A percentile compares a stretch with the other conserved stretches of the same genome.
phyloP scores from a whole-genome alignment of 2,797 vertebrate species.

The Triplophysa yarkandensis region DNA sequence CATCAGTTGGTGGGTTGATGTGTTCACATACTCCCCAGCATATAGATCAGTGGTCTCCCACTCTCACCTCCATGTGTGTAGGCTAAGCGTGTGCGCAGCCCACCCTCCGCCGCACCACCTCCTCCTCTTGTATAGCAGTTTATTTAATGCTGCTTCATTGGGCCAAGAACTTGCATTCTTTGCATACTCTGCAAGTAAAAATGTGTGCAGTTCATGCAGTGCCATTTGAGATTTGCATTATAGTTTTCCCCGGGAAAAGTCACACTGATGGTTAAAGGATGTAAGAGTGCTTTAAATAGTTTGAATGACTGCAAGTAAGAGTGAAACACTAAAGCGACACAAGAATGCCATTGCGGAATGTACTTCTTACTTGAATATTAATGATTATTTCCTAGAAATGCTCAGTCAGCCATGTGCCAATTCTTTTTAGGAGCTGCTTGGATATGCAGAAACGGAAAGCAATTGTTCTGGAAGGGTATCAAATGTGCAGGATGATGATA shows the following conservation, averaged over 20 bases:
- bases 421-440: background rate
- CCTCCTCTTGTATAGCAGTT: conserved; percentile 8
- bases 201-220: background rate
- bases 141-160: background rate
- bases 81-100: background rate
- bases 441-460: background rate
- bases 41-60: conserved; percentile 27
- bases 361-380: conserved; percentile 1
- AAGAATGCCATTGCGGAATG: conserved; percentile 5
- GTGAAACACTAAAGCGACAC: background rate
- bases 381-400: background rate
- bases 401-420: background rate
- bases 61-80: conserved; percentile 24
- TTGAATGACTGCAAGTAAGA: conserved; percentile 12
- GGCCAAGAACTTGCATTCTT: background rate
- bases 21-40: conserved; percentile 17
- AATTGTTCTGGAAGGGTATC: background rate
- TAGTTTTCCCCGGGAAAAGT: background rate
- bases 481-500: background rate
- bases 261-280: background rate
- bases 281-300: conserved; percentile 15
- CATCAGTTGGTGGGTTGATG: background rate
- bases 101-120: conserved; percentile 7
- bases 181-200: background rate
- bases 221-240: background rate